Base-by-base conservation (phyloP, 2,888 invertebrate genomes). In the Tromatobia lineatoria region DNA sequence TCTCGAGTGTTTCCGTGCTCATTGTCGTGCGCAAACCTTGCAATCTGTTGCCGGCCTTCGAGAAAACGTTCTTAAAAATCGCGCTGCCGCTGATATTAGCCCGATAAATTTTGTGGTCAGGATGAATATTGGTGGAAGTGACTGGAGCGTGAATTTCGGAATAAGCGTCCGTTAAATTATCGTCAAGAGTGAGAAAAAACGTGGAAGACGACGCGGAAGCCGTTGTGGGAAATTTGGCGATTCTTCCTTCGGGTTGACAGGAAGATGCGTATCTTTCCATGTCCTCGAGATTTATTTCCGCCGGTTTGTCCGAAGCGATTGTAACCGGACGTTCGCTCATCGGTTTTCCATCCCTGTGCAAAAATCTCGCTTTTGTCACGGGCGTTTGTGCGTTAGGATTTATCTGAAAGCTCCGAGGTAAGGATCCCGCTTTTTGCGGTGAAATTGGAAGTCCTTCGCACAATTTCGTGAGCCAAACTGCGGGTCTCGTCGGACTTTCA, bases 31-130 rank as follows among this genome's bases (percentile, higher is more conserved):
- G 87, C 0, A 93, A 73, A 2, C 90, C 91, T 66, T 93, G 91
- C 50, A 91, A 89, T 76, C 90, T 93, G 85, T 89, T 94, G 61
- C 92, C 92, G 82, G 92, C 94, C 88, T 91, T 93, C 0, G 91
- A 91, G 0, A 93, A 75, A 90, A 92, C 94, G 91, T 85, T 95
- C 92, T 87, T 95, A 92, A 66, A 88, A 47, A 90, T 89, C 0
- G 88, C 85, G 45, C 87, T 90, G 0, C 90, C 90, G 15, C 84
- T 87, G 8, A 67, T 50, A 82, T 76, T 76, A 91, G 96, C 96
- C 85, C 96, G 95, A 90, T 97, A 97, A 88, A 97, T 97, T 93
- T 96, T 97, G 92, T 97, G 97, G 90, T 97, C 97, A 0, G 97
- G 97, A 90, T 97, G 97, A 85, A 96, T 94, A 71, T 93, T 95